Evolutionary conservation across 2,113 vertebrate genomes (phyloP), one percentile per base, ranked within the genome.

Genomic region (Ramphastos sulfuratus): DNA sequence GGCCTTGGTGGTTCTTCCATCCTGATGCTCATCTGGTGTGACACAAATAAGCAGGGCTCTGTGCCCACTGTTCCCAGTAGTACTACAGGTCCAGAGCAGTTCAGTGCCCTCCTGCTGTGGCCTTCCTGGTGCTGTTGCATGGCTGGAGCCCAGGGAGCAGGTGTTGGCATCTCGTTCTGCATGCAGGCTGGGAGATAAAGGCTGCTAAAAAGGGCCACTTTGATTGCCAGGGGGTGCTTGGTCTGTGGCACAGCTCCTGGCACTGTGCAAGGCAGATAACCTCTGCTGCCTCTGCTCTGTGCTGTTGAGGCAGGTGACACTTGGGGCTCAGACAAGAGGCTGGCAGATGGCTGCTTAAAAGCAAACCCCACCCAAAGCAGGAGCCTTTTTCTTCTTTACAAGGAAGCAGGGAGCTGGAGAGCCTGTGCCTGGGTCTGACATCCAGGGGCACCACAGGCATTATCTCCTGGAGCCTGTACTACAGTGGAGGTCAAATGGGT

Each of bases 301-400:
- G 50, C 12, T 52, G 25, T 44, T 67, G 69, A 86, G 80, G 13
- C 82, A 76, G 70, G 61, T 87, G 93, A 66, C 55, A 39, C 64
- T 85, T 86, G 82, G 71, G 71, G 61, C 42, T 67, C 28, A 5
- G 63, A 30, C 35, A 33, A 4, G 13, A 39, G 48, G 69, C 79
- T 81, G 79, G 14, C 78, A 89, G 44, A 58, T 58, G 78, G 59
- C 87, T 92, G 71, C 91, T 92, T 72, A 65, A 39, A 79, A 79
- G 60, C 33, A 64, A 84, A n/a, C 31, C 4, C 1, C 27, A 16
- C 23, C 19, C 25, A 7, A 30, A 71, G 4, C 0, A 55, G 59
- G 70, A 79, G 89, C 28, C 15, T 65, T 56, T 33, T 85, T 11
- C 60, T 61, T 54, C 76, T 81, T 70, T 85, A 73, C 50, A 10